A percentile compares a stretch with the other conserved stretches of the same genome.
Conservation (phyloP, 1,140 invertebrate species). For the Micrasema longulum region DNA sequence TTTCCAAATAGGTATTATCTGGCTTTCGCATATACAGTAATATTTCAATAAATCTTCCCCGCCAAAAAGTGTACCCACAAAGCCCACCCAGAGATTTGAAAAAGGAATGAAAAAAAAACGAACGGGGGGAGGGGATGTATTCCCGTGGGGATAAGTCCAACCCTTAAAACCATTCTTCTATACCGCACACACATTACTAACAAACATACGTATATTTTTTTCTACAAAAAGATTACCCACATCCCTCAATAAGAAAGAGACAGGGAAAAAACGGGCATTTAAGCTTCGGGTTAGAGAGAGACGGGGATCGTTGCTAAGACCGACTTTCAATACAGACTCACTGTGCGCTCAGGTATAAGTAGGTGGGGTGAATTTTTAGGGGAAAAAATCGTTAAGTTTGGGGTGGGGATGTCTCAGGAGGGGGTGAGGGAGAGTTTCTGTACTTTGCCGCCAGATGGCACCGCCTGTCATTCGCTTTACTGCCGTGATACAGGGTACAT, state of each 20-base stretch:
- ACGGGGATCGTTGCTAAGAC: constrained; percentile 2
- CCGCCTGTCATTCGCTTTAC: constrained; percentile 43
- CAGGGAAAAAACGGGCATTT: constrained; percentile 12
- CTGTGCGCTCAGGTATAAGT: constrained; percentile 52
- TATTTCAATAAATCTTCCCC: constrained; percentile 52
- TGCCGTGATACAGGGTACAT: constrained; percentile 24
- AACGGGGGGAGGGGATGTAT: constrained; percentile 27
- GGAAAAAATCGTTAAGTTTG: constrained; percentile 52
- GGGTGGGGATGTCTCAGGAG: constrained; percentile 39
- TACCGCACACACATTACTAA: constrained; percentile 47
- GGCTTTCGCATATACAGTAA: constrained; percentile 42
- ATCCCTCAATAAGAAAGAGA: constrained; percentile 43
- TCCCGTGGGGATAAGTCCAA: constrained; percentile 50
- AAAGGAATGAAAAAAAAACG: too few relatives aligned
- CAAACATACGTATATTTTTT: constrained; percentile 50
- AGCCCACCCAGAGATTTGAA: constrained; percentile 42
- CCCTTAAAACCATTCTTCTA: constrained; percentile 47
- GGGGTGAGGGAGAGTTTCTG: constrained; percentile 48
- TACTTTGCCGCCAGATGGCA: constrained; percentile 47
- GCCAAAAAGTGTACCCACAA: too few relatives aligned
- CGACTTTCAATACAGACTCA: constrained; percentile 40
- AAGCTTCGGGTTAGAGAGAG: constrained; percentile 20
- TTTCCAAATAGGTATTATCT: constrained; percentile 45
- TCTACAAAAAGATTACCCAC: constrained; percentile 34
- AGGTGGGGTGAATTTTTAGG: constrained; percentile 45